phyloP scores from a whole-genome alignment of 2,797 vertebrate genomes.

The Podarcis siculus region DNA sequence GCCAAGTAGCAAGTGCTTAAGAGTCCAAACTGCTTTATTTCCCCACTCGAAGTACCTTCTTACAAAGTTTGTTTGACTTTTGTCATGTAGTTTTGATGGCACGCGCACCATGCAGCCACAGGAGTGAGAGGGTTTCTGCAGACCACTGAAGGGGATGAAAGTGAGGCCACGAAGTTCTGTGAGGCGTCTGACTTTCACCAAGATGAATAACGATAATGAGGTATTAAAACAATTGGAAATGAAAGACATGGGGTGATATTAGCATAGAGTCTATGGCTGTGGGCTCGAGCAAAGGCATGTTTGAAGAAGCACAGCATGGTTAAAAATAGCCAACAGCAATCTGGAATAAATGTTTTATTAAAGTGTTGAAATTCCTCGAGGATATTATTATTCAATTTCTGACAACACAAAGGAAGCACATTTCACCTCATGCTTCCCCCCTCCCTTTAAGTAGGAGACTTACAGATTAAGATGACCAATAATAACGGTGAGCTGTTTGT shows the following conservation, averaged over 20 bases:
- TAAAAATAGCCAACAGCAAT: conserved; percentile 55
- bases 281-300: conserved; percentile 36
- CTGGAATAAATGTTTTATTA: conserved; percentile 49
- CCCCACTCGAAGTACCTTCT: neutral
- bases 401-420: conserved; percentile 39
- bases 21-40: neutral
- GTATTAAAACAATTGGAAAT: conserved; percentile 24
- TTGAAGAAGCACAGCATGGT: conserved; percentile 38
- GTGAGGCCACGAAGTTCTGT: neutral
- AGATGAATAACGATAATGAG: conserved; percentile 13
- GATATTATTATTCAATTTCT: conserved; percentile 32
- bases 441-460: conserved; percentile 21
- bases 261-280: conserved; percentile 32
- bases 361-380: conserved; percentile 58
- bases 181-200: conserved; percentile 20
- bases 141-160: conserved; percentile 18
- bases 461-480: conserved; percentile 4
- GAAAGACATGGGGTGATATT: conserved; percentile 30
- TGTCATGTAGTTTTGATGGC: neutral
- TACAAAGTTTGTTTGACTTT: neutral
- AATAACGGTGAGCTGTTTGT: conserved; percentile 8
- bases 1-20: neutral
- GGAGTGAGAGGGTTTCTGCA: neutral
- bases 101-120: neutral
- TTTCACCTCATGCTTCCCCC: conserved; percentile 31